Conservation (phyloP, 53 echinoderm and acorn worm genomes). For the Hippasteria phrygiana region DNA sequence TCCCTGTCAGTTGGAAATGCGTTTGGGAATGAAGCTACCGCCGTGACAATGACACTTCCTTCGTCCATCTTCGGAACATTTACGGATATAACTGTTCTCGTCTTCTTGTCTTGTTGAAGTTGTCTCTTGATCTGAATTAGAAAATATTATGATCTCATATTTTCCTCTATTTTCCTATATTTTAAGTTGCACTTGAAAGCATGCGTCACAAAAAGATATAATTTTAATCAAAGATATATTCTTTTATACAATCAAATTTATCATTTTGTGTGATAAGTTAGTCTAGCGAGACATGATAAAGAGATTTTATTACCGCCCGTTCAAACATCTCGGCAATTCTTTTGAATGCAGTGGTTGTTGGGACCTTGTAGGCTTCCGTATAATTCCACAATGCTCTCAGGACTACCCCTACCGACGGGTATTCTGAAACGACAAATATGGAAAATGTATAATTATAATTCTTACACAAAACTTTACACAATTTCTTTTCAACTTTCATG, state of each 20-base stretch:
- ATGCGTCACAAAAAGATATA: no score
- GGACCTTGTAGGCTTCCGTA: not conserved
- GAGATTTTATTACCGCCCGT: not conserved
- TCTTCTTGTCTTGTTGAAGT: not conserved
- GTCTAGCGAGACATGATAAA: no score
- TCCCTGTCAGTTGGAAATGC: not conserved
- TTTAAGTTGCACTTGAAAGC: no score
- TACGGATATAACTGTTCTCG: not conserved
- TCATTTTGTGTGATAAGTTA: no score
- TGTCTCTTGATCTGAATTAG: not conserved
- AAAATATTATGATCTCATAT: not conserved
- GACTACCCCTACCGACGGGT: not conserved
- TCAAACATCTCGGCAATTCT: conserved; percentile 5
- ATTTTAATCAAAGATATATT: no score
- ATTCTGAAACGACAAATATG: not conserved
- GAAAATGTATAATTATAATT: not conserved
- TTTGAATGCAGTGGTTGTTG: not conserved
- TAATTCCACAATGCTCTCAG: not conserved
- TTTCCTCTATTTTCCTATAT: no score
- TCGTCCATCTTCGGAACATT: conserved; percentile 3
- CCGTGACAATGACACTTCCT: conserved; percentile 14
- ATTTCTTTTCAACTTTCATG: no score
- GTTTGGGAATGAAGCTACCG: not conserved
- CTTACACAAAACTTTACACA: no score
- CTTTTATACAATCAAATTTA: no score